phyloP scores from a whole-genome alignment of 1,140 invertebrate species.

The Parapsyche elsis region DNA sequence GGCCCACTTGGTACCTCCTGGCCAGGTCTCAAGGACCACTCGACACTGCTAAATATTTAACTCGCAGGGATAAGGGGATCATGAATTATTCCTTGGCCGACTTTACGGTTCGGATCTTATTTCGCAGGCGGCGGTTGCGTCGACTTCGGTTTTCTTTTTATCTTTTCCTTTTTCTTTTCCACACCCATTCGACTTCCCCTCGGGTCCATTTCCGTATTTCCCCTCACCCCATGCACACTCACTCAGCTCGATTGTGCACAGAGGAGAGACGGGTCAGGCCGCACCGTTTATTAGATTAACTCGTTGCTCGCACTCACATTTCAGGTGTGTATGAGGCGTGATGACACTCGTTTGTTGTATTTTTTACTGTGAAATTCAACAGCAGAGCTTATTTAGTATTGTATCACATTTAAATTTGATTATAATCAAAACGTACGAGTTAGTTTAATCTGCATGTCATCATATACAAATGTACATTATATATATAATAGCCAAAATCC shows the following conservation, averaged over 20 bases:
- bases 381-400: too few relatives aligned
- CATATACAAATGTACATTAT: too few relatives aligned
- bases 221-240: neutral
- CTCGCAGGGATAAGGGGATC: constrained; percentile 43
- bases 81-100: constrained; percentile 45
- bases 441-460: too few relatives aligned
- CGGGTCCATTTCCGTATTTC: neutral
- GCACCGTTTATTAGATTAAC: constrained; percentile 38
- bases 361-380: too few relatives aligned
- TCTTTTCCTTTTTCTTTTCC: neutral
- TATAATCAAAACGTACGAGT: too few relatives aligned
- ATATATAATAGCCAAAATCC: too few relatives aligned
- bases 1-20: neutral
- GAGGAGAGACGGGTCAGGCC: neutral
- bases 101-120: constrained; percentile 47
- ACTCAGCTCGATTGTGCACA: constrained; percentile 38
- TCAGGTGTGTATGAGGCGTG: neutral
- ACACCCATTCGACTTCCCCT: neutral
- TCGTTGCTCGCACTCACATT: neutral
- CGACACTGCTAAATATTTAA: constrained; percentile 48
- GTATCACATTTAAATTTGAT: too few relatives aligned
- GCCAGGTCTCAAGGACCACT: constrained; percentile 44
- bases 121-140: constrained; percentile 28
- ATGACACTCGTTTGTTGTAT: neutral
- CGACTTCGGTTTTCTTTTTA: too few relatives aligned